These are phyloP conservation scores for Drosophila kohkoa DNA, from an alignment of 1,140 invertebrate genomes.

Conservation along the genomic window DNA sequence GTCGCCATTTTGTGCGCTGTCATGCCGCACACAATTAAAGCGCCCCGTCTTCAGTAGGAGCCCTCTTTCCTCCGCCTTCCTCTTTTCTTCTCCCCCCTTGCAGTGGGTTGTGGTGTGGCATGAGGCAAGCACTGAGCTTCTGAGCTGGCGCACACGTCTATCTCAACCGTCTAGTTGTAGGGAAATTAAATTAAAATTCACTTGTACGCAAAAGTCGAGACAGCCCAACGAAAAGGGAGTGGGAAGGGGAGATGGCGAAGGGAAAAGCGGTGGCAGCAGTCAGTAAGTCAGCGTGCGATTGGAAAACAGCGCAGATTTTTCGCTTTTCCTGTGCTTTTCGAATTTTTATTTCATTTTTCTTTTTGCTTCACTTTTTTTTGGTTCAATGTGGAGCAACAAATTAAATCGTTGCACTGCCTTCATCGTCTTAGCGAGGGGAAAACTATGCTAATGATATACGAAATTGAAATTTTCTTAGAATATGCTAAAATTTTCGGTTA, in stretches of 20 bases:
- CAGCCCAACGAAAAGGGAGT: slow-evolving; percentile 24
- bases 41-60: slow-evolving; percentile 38
- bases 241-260: background rate
- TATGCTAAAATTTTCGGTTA: slow-evolving; percentile 56
- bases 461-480: slow-evolving; percentile 75
- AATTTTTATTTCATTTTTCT: slow-evolving; percentile 32
- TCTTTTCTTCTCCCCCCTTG: background rate
- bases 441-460: slow-evolving; percentile 80
- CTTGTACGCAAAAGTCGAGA: slow-evolving; percentile 76
- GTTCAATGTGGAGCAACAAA: slow-evolving; percentile 61
- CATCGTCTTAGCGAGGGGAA: slow-evolving; percentile 14
- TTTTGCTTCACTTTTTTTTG: slow-evolving; percentile 10
- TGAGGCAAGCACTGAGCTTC: slow-evolving; percentile 14
- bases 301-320: slow-evolving; percentile 76
- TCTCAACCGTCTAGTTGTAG: slow-evolving; percentile 78
- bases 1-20: slow-evolving; percentile 81
- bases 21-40: slow-evolving; percentile 82
- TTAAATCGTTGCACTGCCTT: slow-evolving; percentile 73
- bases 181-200: slow-evolving; percentile 83
- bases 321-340: slow-evolving; percentile 33
- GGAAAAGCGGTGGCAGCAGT: slow-evolving; percentile 34
- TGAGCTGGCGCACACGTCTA: slow-evolving; percentile 69
- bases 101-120: background rate
- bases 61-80: background rate
- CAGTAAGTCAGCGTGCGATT: slow-evolving; percentile 75